Evolutionary conservation across 1,140 invertebrate genomes (phyloP).

Genomic region (Maconellicoccus hirsutus): DNA sequence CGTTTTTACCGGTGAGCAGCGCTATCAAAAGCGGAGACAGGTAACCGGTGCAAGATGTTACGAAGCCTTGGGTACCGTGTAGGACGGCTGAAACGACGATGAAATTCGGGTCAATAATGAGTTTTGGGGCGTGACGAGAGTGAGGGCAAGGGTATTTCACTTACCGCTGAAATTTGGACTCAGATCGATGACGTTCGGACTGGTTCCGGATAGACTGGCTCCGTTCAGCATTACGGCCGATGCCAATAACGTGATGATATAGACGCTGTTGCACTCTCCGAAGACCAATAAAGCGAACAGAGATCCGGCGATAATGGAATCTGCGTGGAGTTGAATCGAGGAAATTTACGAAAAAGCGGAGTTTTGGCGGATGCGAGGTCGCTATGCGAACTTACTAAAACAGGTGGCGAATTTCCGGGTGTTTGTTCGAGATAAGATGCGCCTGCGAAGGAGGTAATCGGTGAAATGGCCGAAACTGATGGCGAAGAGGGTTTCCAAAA

Average conservation of each 20-base stretch:
- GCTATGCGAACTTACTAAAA: conserved; percentile 11
- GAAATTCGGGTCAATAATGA: too few species aligned
- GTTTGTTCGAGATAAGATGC: neutral
- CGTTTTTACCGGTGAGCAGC: neutral
- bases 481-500: neutral
- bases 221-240: neutral
- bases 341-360: neutral
- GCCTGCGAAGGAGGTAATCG: neutral
- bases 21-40: neutral
- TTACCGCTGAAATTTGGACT: conserved; percentile 16
- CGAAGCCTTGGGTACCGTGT: neutral
- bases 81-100: neutral
- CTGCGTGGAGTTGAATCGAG: neutral
- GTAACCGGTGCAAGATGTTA: neutral
- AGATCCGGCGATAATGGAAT: neutral
- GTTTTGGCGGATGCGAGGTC: too few species aligned
- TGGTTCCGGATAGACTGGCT: neutral
- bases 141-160: too few species aligned
- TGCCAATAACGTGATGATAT: neutral
- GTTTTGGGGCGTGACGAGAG: too few species aligned
- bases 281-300: neutral
- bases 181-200: neutral
- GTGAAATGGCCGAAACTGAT: neutral
- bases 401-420: neutral
- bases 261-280: neutral